These are phyloP conservation scores for Xestia xanthographa DNA, from an alignment of 2,888 invertebrate genomes.

Conservation along the genomic window DNA sequence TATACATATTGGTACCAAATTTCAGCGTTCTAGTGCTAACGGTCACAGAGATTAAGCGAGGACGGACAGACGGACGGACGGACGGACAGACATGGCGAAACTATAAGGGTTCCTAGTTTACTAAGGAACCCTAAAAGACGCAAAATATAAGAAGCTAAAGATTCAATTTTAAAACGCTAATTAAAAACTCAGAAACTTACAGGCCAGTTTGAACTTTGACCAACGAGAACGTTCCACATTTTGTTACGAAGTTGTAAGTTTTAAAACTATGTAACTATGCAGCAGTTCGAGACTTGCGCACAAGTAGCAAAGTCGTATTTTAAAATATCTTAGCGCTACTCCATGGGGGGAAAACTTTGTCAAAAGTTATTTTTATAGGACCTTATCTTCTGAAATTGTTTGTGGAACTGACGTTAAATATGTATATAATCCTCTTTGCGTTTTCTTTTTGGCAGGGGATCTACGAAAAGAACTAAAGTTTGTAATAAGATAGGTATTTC, in stretches of 20 bases:
- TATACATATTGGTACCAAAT: too few species aligned
- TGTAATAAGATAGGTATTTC: neutral
- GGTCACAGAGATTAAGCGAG: too few species aligned
- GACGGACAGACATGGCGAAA: too few species aligned
- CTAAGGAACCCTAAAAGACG: too few species aligned
- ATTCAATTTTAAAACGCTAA: conserved; percentile 49
- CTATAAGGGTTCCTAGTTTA: too few species aligned
- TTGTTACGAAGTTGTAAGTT: conserved; percentile 47
- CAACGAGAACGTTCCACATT: conserved; percentile 46
- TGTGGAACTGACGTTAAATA: conserved; percentile 15
- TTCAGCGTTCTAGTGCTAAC: too few species aligned
- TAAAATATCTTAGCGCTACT: conserved; percentile 51
- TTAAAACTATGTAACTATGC: conserved; percentile 49
- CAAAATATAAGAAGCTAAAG: conserved; percentile 14
- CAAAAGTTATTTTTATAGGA: conserved; percentile 11
- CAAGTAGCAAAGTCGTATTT: conserved; percentile 47
- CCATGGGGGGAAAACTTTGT: conserved; percentile 4
- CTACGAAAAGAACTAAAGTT: neutral
- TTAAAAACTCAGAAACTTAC: conserved; percentile 46
- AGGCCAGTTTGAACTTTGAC: conserved; percentile 51
- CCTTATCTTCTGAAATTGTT: conserved; percentile 15
- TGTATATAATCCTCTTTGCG: neutral
- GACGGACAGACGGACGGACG: too few species aligned
- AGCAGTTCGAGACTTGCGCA: conserved; percentile 32
- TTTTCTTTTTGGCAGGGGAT: neutral